A percentile compares a stretch with the other conserved stretches of the same genome.
Evolutionary conservation across 2,888 invertebrate genomes (phyloP).

Genomic region (Malthinus seriepunctatus): DNA sequence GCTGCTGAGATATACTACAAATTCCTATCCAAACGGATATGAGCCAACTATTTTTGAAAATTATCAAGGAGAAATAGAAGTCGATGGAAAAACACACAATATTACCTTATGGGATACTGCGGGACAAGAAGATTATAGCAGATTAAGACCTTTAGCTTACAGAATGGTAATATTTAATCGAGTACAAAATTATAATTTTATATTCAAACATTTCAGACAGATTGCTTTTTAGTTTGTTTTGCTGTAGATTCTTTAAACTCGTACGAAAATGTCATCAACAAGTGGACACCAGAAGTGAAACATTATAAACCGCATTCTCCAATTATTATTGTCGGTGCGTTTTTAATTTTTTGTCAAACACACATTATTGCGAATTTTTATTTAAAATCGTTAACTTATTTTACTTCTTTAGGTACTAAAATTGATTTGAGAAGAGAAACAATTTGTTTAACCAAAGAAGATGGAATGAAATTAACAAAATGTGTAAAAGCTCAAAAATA

Average conservation of each 20-base stretch:
- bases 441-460: constrained; percentile 64
- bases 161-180: constrained; percentile 64
- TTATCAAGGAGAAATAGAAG: constrained; percentile 75
- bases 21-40: constrained; percentile 8
- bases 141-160: constrained; percentile 79
- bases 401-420: constrained; percentile 67
- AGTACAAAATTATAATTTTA: not conserved
- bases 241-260: constrained; percentile 73
- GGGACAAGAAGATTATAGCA: constrained; percentile 84
- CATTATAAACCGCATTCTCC: constrained; percentile 76
- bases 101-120: constrained; percentile 86
- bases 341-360: not conserved
- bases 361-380: not conserved
- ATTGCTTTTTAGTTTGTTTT: constrained; percentile 83
- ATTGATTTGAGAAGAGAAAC: constrained; percentile 64
- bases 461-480: constrained; percentile 75
- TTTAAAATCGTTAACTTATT: not conserved
- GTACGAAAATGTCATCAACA: constrained; percentile 76
- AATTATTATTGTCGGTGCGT: constrained; percentile 77
- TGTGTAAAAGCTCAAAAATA: constrained; percentile 25
- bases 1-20: constrained; percentile 50
- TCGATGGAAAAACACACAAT: constrained; percentile 73
- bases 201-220: constrained; percentile 64
- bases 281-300: constrained; percentile 83
- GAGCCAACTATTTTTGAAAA: constrained; percentile 69